Base-by-base conservation (phyloP, 2,888 invertebrate species). In the Lissonota sp. region DNA sequence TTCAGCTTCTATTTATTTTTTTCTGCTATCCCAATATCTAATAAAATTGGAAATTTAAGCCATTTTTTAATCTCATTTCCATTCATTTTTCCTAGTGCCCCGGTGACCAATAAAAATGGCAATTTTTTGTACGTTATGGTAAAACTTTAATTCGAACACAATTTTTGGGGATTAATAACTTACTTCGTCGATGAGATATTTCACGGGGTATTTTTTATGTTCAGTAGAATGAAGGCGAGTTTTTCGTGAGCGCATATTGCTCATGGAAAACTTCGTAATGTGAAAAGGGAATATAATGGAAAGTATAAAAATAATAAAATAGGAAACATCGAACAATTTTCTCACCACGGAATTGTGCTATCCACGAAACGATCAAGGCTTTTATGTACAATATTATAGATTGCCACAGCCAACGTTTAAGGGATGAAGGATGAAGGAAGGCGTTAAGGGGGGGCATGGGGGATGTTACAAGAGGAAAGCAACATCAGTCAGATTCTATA, bases 281-380 rank as follows among this genome's bases (percentile, higher is more conserved):
- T 3, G 26, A 26, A 26, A 26, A 3, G 3, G 26, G 26, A 26
- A 26, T 26, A 26, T 26, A 26, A 26, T 26, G 26, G 26, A 26
- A 26, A 3, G 26, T 26, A n/a, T n/a, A 26, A 26, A 26, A 26
- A 26, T 26, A 26, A 26, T 26, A 26, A 26, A 26, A n/a, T 69
- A 69, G 58, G 66, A 46, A 62, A 8, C 57, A 16, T 63, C 51
- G 57, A 39, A 0, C n/a, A 66, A 70, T 74, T 69, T 74, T 80
- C 71, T 62, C 67, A 42, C 66, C 55, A 67, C 46, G 6, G 64
- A 70, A 8, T 44, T 4, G 55, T 14, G 8, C 26, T 37, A 12
- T 26, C 26, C 26, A 67, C 72, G 62, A 63, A 72, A 72, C 72
- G 76, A 80, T 76, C 72, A 72, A 72, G 39, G 55, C 80, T 76